Evolutionary conservation across 2,113 vertebrate genomes (phyloP).

Genomic region (Percina caprodes): DNA sequence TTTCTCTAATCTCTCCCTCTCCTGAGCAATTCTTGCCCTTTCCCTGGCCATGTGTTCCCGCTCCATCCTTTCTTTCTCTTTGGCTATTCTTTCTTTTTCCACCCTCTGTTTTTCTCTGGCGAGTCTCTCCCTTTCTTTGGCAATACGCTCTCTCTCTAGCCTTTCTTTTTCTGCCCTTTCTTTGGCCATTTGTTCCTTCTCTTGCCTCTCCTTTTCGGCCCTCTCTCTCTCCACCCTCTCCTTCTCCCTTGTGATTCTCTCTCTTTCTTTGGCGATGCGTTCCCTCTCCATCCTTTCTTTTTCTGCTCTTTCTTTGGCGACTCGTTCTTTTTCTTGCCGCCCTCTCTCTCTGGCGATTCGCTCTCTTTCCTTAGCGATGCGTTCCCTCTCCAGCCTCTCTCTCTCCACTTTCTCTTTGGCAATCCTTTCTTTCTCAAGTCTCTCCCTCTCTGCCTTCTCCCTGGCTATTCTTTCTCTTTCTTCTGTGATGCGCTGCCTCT

Average conservation of each 20-base stretch:
- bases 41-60: constrained; percentile 17
- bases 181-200: neutral
- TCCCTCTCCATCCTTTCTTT: neutral
- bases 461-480: neutral
- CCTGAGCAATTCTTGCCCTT: neutral
- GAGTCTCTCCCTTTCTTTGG: accelerated
- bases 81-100: neutral
- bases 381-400: neutral
- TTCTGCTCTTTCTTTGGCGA: neutral
- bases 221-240: neutral
- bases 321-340: neutral
- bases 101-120: constrained; percentile 2
- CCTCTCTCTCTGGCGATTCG: neutral
- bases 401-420: neutral
- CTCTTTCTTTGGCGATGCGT: neutral
- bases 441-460: neutral
- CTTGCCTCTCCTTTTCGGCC: neutral
- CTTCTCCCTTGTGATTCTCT: neutral
- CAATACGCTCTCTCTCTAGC: accelerated
- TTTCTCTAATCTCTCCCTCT: constrained; percentile 1
- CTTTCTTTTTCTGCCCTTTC: neutral
- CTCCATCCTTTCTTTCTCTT: constrained; percentile 12
- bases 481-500: neutral
- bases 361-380: neutral
- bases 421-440: constrained; percentile 1